Conservation (phyloP, 2,888 invertebrate species). For the Petrolisthes manimaculis region DNA sequence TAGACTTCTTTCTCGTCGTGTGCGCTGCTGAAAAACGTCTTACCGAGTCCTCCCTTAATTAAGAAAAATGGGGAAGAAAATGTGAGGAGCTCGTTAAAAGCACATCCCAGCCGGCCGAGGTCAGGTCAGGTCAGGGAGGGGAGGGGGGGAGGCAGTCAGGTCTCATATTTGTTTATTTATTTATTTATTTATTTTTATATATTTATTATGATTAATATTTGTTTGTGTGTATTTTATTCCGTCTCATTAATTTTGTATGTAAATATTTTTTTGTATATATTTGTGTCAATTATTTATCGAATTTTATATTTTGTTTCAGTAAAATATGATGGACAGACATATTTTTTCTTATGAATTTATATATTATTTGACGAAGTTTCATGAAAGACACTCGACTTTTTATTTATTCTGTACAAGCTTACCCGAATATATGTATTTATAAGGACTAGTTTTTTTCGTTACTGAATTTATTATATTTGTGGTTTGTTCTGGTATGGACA, state of each 20-base stretch:
- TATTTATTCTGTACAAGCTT: too few species aligned
- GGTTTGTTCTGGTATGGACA: too few species aligned
- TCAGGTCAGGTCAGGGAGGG: background rate
- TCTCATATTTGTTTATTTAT: background rate
- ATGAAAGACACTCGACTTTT: too few species aligned
- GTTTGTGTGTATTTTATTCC: background rate
- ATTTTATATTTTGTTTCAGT: too few species aligned
- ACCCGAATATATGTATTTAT: too few species aligned
- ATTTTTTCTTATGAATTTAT: too few species aligned
- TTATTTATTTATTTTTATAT: background rate
- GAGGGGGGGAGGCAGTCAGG: background rate
- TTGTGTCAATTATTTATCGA: too few species aligned
- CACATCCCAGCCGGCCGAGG: background rate
- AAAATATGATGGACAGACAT: too few species aligned
- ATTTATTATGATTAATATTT: background rate
- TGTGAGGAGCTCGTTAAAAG: slow-evolving; percentile 13
- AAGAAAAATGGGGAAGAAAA: slow-evolving; percentile 12
- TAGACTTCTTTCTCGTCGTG: slow-evolving; percentile 3
- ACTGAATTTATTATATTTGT: too few species aligned
- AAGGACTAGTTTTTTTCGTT: too few species aligned
- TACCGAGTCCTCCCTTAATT: background rate
- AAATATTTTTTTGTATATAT: too few species aligned
- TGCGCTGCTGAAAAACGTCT: slow-evolving; percentile 2
- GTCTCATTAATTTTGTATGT: background rate
- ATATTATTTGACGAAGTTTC: too few species aligned